Conservation (phyloP, 2,888 invertebrate species). For the Dione vanillae region DNA sequence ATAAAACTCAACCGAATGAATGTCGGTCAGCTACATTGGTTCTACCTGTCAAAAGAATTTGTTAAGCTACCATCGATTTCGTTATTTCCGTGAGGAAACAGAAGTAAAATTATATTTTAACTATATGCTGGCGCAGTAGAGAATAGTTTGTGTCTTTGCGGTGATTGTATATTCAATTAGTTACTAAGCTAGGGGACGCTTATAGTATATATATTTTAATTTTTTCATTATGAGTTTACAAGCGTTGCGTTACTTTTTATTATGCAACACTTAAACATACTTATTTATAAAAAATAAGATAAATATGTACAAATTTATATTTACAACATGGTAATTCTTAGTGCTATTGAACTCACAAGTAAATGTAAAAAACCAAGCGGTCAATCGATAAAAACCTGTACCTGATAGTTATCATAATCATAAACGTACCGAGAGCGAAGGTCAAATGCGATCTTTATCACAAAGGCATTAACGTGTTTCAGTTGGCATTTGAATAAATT, state of each 20-base stretch:
- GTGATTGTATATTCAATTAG: too few species aligned
- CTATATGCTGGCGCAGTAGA: background rate
- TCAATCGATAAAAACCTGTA: constrained; percentile 15
- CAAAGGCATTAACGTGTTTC: background rate
- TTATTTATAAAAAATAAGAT: too few species aligned
- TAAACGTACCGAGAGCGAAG: constrained; percentile 1
- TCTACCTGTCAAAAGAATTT: constrained; percentile 25
- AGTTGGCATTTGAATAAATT: background rate
- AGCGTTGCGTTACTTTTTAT: too few species aligned
- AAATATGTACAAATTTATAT: too few species aligned
- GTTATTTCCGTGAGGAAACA: constrained; percentile 4
- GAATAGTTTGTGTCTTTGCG: too few species aligned
- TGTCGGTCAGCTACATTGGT: constrained; percentile 20
- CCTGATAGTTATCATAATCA: constrained; percentile 2
- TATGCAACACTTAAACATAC: too few species aligned
- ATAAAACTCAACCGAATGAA: constrained; percentile 23
- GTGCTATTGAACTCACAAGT: background rate
- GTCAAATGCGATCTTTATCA: background rate
- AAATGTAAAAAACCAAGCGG: background rate
- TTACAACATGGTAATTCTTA: too few species aligned
- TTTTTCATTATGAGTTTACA: too few species aligned
- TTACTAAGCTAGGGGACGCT: too few species aligned
- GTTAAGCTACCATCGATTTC: constrained; percentile 7
- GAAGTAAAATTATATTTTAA: background rate
- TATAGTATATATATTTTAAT: too few species aligned